Base-by-base conservation (phyloP, 1,140 invertebrate genomes). In the Panagrolaimus sp. region DNA sequence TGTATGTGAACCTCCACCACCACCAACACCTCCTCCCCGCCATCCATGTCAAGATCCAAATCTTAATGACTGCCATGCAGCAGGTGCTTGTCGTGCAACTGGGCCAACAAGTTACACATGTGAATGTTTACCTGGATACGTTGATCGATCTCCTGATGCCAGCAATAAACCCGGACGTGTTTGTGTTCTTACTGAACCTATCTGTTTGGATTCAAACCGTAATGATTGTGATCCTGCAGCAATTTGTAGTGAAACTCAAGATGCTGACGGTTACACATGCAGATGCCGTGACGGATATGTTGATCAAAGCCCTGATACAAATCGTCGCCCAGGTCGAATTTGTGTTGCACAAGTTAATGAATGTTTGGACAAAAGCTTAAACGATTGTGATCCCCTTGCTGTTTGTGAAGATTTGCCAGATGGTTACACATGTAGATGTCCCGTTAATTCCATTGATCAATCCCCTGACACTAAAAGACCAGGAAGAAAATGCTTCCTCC, bases 191-290 rank as follows among this genome's bases (percentile, higher is more conserved):
- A 67, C 71, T 31, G 68, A 81, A 47, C 81, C 80, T 11, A 69
- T 82, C 43, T 82, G 80, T 46, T 48, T 82, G 14, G 81, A 83
- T 69, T 63, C 74, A 14, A 74, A 62, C 16, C 69, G 76, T 43
- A 82, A 82, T 69, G 80, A 82, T 65, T 82, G 80, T 62, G 73
- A 82, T 66, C 73, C 77, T 8, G 75, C 77, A n/a, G 80, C 80
- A 13, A 82, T 82, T 69, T 82, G 80, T 63, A 69, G 63, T 43
- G 81, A 82, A 65, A 69, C 70, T 11, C 23, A 48, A 45, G 51
- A 27, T 5, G 42, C 42, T 9, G 69, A 74, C 9, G 79, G 81
- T 1, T 82, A 69, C 66, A 74, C 78, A 23, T 83, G 81, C 67
- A 53, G 73, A 25, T 82, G 80, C 65, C 44, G 80, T 23, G 80